phyloP scores from a whole-genome alignment of 1,140 invertebrate species.

The Zaprionus davidi region DNA sequence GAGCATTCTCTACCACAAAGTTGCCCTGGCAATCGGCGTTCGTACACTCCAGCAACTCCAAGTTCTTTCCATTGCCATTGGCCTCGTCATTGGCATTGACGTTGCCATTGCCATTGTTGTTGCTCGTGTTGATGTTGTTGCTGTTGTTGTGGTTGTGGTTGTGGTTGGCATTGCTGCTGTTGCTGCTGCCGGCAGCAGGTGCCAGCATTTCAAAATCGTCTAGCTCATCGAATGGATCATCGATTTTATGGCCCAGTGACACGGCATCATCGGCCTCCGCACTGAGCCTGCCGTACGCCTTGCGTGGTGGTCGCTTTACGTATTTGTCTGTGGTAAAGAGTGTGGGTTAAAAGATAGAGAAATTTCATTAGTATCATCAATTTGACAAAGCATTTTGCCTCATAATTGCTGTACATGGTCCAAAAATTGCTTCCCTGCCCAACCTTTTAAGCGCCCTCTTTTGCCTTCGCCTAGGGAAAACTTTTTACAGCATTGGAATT shows the following conservation, averaged over 20 bases:
- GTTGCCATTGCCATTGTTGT: constrained; percentile 55
- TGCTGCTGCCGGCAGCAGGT: constrained; percentile 53
- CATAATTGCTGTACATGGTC: constrained; percentile 18
- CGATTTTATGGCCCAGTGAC: constrained; percentile 77
- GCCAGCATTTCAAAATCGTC: constrained; percentile 83
- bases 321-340: constrained; percentile 72
- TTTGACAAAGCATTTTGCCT: constrained; percentile 31
- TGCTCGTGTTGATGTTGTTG: constrained; percentile 10
- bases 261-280: constrained; percentile 80
- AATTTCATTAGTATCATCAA: constrained; percentile 50
- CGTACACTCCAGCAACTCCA: constrained; percentile 58
- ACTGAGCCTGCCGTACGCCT: constrained; percentile 82
- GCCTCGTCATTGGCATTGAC: constrained; percentile 53
- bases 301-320: constrained; percentile 80
- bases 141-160: constrained; percentile 19
- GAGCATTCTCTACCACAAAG: constrained; percentile 73
- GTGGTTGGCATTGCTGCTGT: constrained; percentile 44
- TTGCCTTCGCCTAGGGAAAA: background rate
- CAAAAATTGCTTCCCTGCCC: background rate
- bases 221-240: constrained; percentile 83
- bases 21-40: constrained; percentile 81
- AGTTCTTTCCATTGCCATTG: constrained; percentile 41
- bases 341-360: constrained; percentile 40
- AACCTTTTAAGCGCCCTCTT: background rate
- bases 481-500: constrained; percentile 50